Conservation (phyloP, 2,113 vertebrate species). For the Larimichthys polyactis region DNA sequence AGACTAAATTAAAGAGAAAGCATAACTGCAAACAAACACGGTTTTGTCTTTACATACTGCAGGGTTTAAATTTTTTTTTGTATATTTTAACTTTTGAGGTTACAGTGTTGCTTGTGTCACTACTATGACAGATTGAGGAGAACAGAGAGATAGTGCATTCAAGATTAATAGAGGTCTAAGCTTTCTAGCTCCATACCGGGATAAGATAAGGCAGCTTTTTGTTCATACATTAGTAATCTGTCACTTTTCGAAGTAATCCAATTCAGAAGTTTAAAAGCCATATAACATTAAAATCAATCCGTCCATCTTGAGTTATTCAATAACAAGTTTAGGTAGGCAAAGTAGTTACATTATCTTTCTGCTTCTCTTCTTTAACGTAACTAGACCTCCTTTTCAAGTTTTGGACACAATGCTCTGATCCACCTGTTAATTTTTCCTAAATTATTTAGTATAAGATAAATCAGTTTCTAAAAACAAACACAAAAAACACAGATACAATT, state of each 20-base stretch:
- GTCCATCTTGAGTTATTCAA: not conserved
- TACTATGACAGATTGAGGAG: constrained; percentile 51
- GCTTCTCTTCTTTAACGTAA: not conserved
- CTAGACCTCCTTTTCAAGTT: no score
- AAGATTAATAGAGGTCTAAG: constrained; percentile 59
- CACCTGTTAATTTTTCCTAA: not conserved
- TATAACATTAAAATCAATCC: not conserved
- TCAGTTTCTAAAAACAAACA: not conserved
- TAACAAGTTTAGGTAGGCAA: not conserved
- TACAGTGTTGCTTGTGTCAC: constrained; percentile 29
- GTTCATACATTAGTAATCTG: constrained; percentile 43
- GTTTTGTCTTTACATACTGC: not conserved
- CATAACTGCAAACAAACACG: not conserved
- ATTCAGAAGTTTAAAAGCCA: constrained; percentile 1
- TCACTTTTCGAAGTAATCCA: constrained; percentile 29
- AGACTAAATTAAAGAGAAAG: not conserved
- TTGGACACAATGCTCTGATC: no score
- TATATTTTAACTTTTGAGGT: constrained; percentile 42
- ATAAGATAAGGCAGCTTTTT: constrained; percentile 40
- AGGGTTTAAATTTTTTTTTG: no score
- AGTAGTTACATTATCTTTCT: not conserved
- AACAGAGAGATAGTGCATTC: constrained; percentile 52
- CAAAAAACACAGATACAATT: not conserved
- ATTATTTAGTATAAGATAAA: not conserved
- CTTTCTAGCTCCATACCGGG: constrained; percentile 32